A percentile compares a stretch with the other conserved stretches of the same genome.
These are phyloP conservation scores for Limenitis arthemis DNA, from an alignment of 2,888 invertebrate genomes.

Conservation along the genomic window DNA sequence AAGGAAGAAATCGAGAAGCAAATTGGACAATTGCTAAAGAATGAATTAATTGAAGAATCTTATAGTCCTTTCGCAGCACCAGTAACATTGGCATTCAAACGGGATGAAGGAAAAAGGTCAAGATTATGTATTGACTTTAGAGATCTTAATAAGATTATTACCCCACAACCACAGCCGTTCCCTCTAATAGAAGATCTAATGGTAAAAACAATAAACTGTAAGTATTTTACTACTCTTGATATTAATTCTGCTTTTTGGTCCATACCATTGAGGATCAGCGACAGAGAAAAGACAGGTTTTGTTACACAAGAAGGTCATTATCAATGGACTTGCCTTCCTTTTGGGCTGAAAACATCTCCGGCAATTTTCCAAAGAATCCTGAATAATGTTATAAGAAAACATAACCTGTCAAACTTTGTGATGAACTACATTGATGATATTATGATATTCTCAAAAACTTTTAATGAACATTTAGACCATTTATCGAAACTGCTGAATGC, in stretches of 20 bases:
- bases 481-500: slow-evolving; percentile 16
- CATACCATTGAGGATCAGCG: slow-evolving; percentile 35
- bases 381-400: slow-evolving; percentile 28
- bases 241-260: slow-evolving; percentile 47
- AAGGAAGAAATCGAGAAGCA: slow-evolving; percentile 19
- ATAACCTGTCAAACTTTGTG: slow-evolving; percentile 17
- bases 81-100: slow-evolving; percentile 1
- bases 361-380: slow-evolving; percentile 41
- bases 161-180: slow-evolving; percentile 4
- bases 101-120: slow-evolving; percentile 28
- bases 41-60: not conserved
- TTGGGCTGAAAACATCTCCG: slow-evolving; percentile 38
- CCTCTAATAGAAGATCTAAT: slow-evolving; percentile 13
- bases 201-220: not conserved
- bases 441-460: slow-evolving; percentile 20
- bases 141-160: slow-evolving; percentile 5
- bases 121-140: slow-evolving; percentile 25
- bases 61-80: not conserved
- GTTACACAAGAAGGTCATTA: slow-evolving; percentile 27
- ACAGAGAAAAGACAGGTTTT: slow-evolving; percentile 37
- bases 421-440: slow-evolving; percentile 19
- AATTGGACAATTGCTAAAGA: not conserved
- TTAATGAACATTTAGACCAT: slow-evolving; percentile 18
- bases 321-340: slow-evolving; percentile 37
- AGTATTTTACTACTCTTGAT: too few relatives aligned